Conservation (phyloP, 1,140 invertebrate species). For the Pseudomyrmex flavicornis region DNA sequence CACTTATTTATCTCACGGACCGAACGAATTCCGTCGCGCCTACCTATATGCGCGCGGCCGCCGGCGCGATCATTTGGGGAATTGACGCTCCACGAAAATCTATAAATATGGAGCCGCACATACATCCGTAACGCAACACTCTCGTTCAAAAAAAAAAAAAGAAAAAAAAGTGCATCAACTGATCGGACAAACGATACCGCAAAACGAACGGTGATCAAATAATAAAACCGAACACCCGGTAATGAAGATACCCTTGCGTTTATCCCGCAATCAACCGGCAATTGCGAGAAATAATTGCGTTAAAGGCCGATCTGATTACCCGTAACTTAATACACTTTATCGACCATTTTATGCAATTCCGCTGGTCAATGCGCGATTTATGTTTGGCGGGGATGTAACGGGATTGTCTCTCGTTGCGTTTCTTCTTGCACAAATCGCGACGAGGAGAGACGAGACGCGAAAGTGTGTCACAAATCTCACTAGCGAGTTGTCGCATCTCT, state of each 20-base stretch:
- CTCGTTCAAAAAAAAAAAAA: too few species aligned
- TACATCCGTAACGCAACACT: neutral
- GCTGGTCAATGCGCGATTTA: conserved; percentile 28
- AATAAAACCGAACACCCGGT: conserved; percentile 11
- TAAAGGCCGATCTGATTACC: neutral
- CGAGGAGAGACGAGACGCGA: too few species aligned
- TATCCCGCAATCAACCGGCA: neutral
- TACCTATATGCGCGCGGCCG: neutral
- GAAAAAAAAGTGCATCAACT: neutral
- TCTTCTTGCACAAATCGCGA: neutral
- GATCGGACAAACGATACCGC: conserved; percentile 1
- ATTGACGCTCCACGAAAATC: conserved; percentile 25
- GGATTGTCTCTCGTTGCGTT: neutral
- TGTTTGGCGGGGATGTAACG: neutral
- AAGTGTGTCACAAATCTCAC: neutral
- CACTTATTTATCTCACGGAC: conserved; percentile 41
- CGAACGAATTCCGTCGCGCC: conserved; percentile 39
- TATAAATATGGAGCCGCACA: conserved; percentile 20
- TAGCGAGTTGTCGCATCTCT: too few species aligned
- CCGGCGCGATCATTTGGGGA: conserved; percentile 43
- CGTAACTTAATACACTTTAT: neutral
- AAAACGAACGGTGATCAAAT: neutral
- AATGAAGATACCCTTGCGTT: conserved; percentile 9
- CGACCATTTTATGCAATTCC: neutral
- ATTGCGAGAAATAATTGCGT: neutral